Percentiles rank a stretch among this genome's conserved stretches.
These are phyloP conservation scores for Ptychochromis oligacanthus DNA, from an alignment of 2,113 vertebrate species.

Conservation along the genomic window DNA sequence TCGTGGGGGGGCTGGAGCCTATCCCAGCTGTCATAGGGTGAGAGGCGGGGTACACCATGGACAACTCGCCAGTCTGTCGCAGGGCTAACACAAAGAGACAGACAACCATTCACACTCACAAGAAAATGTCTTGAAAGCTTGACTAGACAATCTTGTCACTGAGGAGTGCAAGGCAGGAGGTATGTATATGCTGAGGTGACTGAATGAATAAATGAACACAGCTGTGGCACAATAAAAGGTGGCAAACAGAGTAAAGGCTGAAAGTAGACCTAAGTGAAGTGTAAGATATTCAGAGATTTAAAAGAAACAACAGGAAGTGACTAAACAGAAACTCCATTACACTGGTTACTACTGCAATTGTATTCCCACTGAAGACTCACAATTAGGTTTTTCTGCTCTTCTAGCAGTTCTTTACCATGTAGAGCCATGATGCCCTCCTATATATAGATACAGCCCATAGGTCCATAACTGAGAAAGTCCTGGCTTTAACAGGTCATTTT, in stretches of 20 bases:
- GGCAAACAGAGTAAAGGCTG: neutral
- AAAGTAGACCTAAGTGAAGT: neutral
- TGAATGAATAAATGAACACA: neutral
- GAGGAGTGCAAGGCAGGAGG: too few relatives aligned
- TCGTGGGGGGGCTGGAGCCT: too few relatives aligned
- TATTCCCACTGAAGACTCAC: neutral
- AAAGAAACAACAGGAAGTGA: neutral
- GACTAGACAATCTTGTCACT: neutral
- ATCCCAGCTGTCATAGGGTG: too few relatives aligned
- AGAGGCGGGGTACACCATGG: too few relatives aligned
- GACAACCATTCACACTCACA: too few relatives aligned
- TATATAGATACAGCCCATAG: neutral
- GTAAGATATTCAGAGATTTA: neutral
- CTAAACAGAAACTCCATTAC: neutral
- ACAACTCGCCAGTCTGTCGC: too few relatives aligned
- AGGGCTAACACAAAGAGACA: too few relatives aligned
- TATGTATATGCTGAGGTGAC: neutral
- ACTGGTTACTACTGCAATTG: neutral
- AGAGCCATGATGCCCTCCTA: neutral
- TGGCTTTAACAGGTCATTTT: neutral
- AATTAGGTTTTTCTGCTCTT: neutral
- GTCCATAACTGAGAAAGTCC: neutral
- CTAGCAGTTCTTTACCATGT: neutral
- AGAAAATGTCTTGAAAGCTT: neutral
- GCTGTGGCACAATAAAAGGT: neutral